Evolutionary conservation across 1,140 invertebrate genomes (phyloP).

Genomic region (Listronotus oregonensis): DNA sequence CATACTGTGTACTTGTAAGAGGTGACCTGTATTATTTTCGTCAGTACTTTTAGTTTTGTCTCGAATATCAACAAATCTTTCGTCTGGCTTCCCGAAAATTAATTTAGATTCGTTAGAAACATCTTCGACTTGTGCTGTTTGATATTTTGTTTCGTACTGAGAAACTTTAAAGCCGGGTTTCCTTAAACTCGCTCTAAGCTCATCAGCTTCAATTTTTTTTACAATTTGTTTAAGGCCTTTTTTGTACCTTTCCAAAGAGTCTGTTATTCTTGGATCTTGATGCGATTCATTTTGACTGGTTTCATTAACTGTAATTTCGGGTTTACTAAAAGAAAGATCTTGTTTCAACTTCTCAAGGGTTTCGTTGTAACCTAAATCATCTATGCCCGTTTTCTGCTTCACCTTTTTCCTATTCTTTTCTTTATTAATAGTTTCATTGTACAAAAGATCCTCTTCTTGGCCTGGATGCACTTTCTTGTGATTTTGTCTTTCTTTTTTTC

Average conservation of each 20-base stretch:
- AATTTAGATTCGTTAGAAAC: too few relatives aligned
- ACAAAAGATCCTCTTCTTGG: constrained; percentile 25
- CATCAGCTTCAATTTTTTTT: constrained; percentile 18
- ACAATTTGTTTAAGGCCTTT: constrained; percentile 5
- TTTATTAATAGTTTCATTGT: constrained; percentile 29
- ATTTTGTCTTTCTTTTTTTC: not conserved
- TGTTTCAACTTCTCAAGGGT: constrained; percentile 9
- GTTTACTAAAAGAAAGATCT: constrained; percentile 1
- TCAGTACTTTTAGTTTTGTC: too few relatives aligned
- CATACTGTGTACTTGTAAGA: too few relatives aligned
- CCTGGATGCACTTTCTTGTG: not conserved
- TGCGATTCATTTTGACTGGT: constrained; percentile 1
- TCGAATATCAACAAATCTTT: too few relatives aligned
- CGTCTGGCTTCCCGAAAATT: too few relatives aligned
- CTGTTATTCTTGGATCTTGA: constrained; percentile 21
- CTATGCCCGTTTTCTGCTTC: not conserved
- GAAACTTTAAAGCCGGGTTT: not conserved
- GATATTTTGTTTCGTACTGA: too few relatives aligned
- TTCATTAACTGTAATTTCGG: not conserved
- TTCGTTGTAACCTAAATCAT: not conserved
- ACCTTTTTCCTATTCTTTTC: constrained; percentile 15
- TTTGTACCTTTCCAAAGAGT: constrained; percentile 13
- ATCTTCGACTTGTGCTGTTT: too few relatives aligned
- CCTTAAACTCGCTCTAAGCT: constrained; percentile 15
- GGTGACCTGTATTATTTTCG: too few relatives aligned